Evolutionary conservation across 2,888 invertebrate species (phyloP).

Genomic region (Malacosoma neustria): DNA sequence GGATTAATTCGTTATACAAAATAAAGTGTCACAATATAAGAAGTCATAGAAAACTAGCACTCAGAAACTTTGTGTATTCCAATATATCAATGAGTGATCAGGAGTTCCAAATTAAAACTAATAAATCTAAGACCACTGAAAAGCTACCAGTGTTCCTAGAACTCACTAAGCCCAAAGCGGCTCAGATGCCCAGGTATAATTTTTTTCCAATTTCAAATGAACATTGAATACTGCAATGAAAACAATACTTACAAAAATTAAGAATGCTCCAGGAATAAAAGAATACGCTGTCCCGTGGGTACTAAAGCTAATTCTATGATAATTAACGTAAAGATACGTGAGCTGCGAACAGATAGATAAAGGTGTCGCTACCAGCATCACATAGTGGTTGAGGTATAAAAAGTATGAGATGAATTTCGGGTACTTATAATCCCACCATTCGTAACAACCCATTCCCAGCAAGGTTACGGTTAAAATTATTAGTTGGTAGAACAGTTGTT

Average conservation of each 20-base stretch:
- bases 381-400: neutral
- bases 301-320: neutral
- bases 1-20: too few relatives aligned
- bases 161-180: too few relatives aligned
- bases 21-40: too few relatives aligned
- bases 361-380: neutral
- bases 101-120: too few relatives aligned
- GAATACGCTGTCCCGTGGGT: constrained; percentile 1
- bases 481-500: constrained; percentile 2
- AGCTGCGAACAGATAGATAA: neutral
- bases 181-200: too few relatives aligned
- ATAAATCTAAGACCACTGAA: too few relatives aligned
- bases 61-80: too few relatives aligned
- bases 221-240: too few relatives aligned
- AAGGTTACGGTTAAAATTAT: neutral
- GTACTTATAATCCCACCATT: constrained; percentile 2
- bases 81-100: too few relatives aligned
- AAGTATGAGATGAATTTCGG: neutral
- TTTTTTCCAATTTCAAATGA: too few relatives aligned
- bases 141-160: too few relatives aligned
- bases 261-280: neutral
- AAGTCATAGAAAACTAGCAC: too few relatives aligned
- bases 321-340: neutral
- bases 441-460: neutral
- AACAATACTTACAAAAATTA: neutral